Evolutionary conservation across 2,888 invertebrate genomes (phyloP).

Genomic region (Clunio marinus): DNA sequence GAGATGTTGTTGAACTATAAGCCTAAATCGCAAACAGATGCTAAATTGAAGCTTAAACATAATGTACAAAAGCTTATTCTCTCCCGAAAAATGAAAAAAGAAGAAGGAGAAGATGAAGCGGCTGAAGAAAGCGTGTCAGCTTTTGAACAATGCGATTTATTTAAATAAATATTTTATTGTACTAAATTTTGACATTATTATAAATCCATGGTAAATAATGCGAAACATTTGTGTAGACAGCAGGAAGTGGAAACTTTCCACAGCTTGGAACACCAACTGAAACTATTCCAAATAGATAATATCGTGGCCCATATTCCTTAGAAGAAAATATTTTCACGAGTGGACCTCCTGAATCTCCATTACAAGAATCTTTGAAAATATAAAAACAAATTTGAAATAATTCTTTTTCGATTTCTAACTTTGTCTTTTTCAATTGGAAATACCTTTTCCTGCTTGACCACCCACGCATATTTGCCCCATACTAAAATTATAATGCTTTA

Average conservation of each 20-base stretch:
- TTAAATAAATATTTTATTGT: conserved; percentile 10
- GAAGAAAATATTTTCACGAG: conserved; percentile 6
- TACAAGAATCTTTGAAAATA: not conserved
- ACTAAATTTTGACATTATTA: not conserved
- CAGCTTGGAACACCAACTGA: conserved; percentile 60
- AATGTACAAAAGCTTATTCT: conserved; percentile 33
- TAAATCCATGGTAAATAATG: not conserved
- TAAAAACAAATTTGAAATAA: not conserved
- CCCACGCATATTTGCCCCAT: conserved; percentile 56
- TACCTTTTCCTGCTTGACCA: conserved; percentile 55
- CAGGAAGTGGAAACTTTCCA: conserved; percentile 53
- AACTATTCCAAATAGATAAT: conserved; percentile 59
- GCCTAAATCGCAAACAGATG: conserved; percentile 17
- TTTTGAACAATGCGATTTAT: not conserved
- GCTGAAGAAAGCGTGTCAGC: conserved; percentile 28
- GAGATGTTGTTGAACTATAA: conserved; percentile 14
- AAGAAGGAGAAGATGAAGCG: conserved; percentile 18
- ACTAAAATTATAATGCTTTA: conserved; percentile 47
- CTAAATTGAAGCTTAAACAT: conserved; percentile 9
- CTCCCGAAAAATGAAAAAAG: conserved; percentile 29
- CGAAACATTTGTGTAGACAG: conserved; percentile 55
- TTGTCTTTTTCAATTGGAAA: not conserved
- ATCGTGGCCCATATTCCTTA: conserved; percentile 48
- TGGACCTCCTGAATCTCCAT: conserved; percentile 15
- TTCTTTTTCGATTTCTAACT: not conserved